Base-by-base conservation (phyloP, 1,140 invertebrate genomes). In the Drosophila baimaii region DNA sequence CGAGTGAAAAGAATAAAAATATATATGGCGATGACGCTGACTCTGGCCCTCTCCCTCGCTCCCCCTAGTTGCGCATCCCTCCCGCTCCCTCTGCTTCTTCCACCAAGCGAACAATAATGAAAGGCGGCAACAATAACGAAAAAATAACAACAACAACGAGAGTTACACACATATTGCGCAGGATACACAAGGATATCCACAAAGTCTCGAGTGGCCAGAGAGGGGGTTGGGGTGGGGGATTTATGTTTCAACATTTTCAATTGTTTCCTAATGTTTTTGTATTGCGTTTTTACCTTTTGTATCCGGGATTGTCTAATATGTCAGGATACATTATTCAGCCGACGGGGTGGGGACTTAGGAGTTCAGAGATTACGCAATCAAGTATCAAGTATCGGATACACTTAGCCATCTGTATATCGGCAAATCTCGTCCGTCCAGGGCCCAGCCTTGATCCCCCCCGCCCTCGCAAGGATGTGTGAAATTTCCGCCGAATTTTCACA, bases 181-280 rank as follows among this genome's bases (percentile, higher is more conserved):
- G 83, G 84, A 86, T 86, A 83, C 58, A 79, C 49, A 70, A 39
- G 71, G 56, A 61, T 71, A 79, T 55, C 52, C 58, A 82, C 72
- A 70, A 43, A 54, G 55, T 65, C 47, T 43, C 39, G 52, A 75
- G 81, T 75, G 77, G 78, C 54, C 44, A 31, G 44, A 56, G 54
- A 33, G 41, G 43, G 21, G 31, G 35, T 21, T 12, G 41, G 33
- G 43, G 10, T 9, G 63, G 64, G 78, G 82, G 74, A 82, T 65
- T 86, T 88, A 88, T 88, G 73, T 88, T 88, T 86, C 83, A 86
- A 80, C 83, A 86, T 83, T 88, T 77, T 89, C 83, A 86, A 86
- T 86, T 86, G 83, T 86, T 86, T 83, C 66, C 76, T 79, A 86
- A 86, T 86, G 83, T 86, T 86, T 89, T 86, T 86, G 83, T 80